Conservation (phyloP, 1,140 invertebrate genomes). For the Eufriesea mexicana region DNA sequence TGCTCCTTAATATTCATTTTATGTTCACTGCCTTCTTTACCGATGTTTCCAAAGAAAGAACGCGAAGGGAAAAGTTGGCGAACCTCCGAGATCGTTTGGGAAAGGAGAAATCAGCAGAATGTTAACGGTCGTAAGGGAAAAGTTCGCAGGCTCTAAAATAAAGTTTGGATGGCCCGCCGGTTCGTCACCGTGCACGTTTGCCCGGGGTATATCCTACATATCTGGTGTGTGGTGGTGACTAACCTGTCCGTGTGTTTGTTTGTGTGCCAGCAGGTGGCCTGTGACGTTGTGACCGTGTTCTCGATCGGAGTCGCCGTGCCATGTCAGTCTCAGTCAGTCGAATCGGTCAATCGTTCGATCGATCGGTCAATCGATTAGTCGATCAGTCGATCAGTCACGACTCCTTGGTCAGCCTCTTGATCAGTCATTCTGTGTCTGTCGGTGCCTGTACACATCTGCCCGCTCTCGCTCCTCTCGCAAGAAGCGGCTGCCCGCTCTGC, state of each 20-base stretch:
- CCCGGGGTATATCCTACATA: slow-evolving; percentile 56
- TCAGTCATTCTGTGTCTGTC: slow-evolving; percentile 73
- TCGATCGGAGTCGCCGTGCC: slow-evolving; percentile 82
- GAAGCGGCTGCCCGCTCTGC: slow-evolving; percentile 23
- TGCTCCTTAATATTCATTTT: background rate
- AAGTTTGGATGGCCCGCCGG: background rate
- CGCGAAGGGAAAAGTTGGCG: background rate
- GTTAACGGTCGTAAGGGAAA: background rate
- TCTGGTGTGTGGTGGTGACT: slow-evolving; percentile 82
- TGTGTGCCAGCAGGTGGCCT: slow-evolving; percentile 83
- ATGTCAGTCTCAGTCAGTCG: slow-evolving; percentile 78
- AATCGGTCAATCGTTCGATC: slow-evolving; percentile 58
- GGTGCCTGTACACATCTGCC: slow-evolving; percentile 66
- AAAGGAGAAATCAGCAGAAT: background rate
- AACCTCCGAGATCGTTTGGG: too few species aligned
- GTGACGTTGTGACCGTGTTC: slow-evolving; percentile 83
- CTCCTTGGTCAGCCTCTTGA: slow-evolving; percentile 62
- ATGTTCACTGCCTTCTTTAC: background rate
- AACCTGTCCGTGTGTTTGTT: slow-evolving; percentile 83
- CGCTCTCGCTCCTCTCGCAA: slow-evolving; percentile 51
- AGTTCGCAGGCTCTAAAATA: background rate
- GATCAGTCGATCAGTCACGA: slow-evolving; percentile 60
- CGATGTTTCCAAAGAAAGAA: background rate
- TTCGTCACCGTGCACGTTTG: slow-evolving; percentile 56
- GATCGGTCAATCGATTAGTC: slow-evolving; percentile 58